These are phyloP conservation scores for Pangasianodon gigas DNA, from an alignment of 2,113 vertebrate genomes.

Conservation along the genomic window DNA sequence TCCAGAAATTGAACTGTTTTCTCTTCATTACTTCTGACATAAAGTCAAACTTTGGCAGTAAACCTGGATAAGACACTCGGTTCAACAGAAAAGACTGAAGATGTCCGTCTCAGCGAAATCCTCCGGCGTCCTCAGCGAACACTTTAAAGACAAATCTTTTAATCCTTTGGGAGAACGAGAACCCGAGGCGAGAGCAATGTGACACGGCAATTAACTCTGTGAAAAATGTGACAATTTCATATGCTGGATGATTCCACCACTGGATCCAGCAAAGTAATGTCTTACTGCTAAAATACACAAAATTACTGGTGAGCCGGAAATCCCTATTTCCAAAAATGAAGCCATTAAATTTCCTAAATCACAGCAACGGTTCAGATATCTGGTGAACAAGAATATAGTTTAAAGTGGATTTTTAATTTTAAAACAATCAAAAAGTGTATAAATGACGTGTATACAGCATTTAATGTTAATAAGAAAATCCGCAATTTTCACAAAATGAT, in stretches of 20 bases:
- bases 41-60: background rate
- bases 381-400: background rate
- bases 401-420: background rate
- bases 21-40: background rate
- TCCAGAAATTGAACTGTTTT: background rate
- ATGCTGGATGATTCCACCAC: background rate
- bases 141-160: background rate
- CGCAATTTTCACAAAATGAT: too few relatives aligned
- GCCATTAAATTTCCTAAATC: background rate
- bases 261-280: background rate
- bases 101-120: background rate
- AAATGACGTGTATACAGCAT: too few relatives aligned
- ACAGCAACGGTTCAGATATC: background rate
- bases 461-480: too few relatives aligned
- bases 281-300: background rate
- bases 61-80: background rate
- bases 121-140: background rate
- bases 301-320: background rate
- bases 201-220: slow-evolving; percentile 10
- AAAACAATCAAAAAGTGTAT: background rate
- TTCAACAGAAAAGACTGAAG: background rate
- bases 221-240: background rate
- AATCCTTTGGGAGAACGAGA: background rate
- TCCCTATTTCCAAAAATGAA: background rate
- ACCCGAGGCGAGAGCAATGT: background rate